Base-by-base conservation (phyloP, 2,888 invertebrate genomes). In the Cephalotes varians region DNA sequence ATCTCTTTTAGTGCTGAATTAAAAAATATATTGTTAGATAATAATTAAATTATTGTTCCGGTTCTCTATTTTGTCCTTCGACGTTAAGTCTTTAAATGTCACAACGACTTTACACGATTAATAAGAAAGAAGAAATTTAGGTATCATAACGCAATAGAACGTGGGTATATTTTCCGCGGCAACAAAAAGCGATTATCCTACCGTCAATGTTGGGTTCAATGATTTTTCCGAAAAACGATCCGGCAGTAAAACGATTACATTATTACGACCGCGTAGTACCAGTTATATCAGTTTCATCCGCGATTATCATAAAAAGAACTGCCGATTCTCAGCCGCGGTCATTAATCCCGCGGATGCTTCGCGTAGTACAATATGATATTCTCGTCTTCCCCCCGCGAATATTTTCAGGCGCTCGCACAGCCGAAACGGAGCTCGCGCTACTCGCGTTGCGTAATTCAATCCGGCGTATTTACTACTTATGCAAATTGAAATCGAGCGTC, bases 191-290 rank as follows among this genome's bases (percentile, higher is more conserved):
- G 69, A 58, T 34, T 34, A 28, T 21, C 31, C 28, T 54, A 10
- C 15, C 51, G 58, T n/a, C 21, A 37, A 21, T 15, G 25, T 69
- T 28, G 44, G 34, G n/a, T 31, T n/a, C 67, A 40, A 54, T n/a
- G 44, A 56, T 79, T 79, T 79, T 79, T 79, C 71, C 71, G 77
- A 69, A 79, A 79, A 79, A 69, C 44, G 77, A 79, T 79, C 77
- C 77, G 34, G 77, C 77, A 56, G 69, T 79, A 79, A 79, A 79
- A 79, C 71, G 77, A 69, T 44, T 44, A 79, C 25, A 34, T 79
- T 74, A 74, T 74, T 79, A 71, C 56, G 71, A 28, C 56, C 44
- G 69, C 77, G 69, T 69, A 69, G 44, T 69, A 21, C 31, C 71
- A 69, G 77, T 79, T 79, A 79, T 79, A 79, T 69, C 77, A 56